Conservation (phyloP, 1,140 invertebrate genomes). For the Latrodectus geometricus region DNA sequence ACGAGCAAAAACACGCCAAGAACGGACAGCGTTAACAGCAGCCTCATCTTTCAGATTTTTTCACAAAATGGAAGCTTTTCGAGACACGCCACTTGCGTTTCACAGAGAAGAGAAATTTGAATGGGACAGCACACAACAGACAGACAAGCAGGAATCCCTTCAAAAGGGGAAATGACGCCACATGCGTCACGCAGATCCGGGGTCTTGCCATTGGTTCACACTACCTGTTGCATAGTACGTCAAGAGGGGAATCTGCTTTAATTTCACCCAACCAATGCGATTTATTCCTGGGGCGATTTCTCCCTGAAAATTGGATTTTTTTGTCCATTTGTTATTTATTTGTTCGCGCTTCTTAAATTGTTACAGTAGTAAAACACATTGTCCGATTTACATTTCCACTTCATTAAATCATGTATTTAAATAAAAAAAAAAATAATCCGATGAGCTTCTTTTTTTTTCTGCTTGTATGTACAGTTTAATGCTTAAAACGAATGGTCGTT, state of each 20-base stretch:
- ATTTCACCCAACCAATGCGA: too few relatives aligned
- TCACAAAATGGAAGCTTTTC: neutral
- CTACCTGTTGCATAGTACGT: slow-evolving; percentile 29
- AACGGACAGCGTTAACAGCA: neutral
- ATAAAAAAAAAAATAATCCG: too few relatives aligned
- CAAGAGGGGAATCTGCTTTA: neutral
- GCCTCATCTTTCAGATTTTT: slow-evolving; percentile 19
- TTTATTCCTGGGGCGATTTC: too few relatives aligned
- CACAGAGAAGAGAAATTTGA: neutral
- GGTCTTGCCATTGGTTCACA: neutral
- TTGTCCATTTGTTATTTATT: too few relatives aligned
- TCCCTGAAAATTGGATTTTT: too few relatives aligned
- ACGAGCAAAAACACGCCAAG: slow-evolving; percentile 2
- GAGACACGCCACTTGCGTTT: neutral
- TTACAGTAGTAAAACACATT: too few relatives aligned
- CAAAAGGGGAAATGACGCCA: slow-evolving; percentile 25
- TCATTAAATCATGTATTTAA: too few relatives aligned
- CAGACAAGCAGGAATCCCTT: neutral
- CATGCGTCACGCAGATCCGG: slow-evolving; percentile 10
- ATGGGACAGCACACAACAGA: neutral
- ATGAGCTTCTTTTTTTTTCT: too few relatives aligned
- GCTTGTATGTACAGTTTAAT: too few relatives aligned
- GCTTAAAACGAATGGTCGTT: too few relatives aligned
- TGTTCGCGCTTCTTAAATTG: too few relatives aligned
- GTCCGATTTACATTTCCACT: too few relatives aligned